Conservation (phyloP, 2,888 invertebrate genomes). For the Atrina japonica region DNA sequence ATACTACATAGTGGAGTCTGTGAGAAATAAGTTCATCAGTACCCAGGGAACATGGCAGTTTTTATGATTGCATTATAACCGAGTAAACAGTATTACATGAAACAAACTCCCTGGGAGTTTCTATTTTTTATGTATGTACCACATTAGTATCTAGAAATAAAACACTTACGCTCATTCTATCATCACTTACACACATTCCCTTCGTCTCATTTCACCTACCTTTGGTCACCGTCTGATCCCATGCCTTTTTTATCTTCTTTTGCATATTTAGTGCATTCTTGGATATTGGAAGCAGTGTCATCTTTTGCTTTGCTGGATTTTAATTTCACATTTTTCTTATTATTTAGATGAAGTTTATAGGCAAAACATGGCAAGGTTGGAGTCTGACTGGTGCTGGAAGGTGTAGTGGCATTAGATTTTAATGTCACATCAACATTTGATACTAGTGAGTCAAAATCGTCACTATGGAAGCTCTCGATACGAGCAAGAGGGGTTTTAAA, state of each 20-base stretch:
- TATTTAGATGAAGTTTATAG: conserved; percentile 67
- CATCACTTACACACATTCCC: too few species aligned
- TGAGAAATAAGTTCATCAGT: too few species aligned
- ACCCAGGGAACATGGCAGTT: too few species aligned
- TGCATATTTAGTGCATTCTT: conserved; percentile 28
- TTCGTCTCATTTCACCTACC: too few species aligned
- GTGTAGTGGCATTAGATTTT: conserved; percentile 48
- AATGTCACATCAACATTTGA: conserved; percentile 40
- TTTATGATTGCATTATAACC: too few species aligned
- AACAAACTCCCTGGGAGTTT: too few species aligned
- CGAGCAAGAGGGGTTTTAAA: conserved; percentile 74
- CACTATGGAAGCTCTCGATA: conserved; percentile 77
- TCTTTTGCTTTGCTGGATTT: conserved; percentile 48
- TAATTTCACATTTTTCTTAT: conserved; percentile 66
- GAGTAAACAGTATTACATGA: too few species aligned
- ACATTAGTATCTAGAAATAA: too few species aligned
- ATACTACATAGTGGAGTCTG: too few species aligned
- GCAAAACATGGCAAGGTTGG: conserved; percentile 76
- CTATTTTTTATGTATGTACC: too few species aligned
- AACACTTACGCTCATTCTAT: too few species aligned
- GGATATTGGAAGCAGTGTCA: conserved; percentile 23
- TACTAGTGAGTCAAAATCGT: conserved; percentile 70
- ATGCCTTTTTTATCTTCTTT: conserved; percentile 20
- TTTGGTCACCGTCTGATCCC: background rate
- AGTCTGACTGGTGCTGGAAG: conserved; percentile 68